Percentiles rank a stretch among this genome's conserved stretches.
phyloP scores from a whole-genome alignment of 2,888 invertebrate species.

The Polylopha cassiicola region DNA sequence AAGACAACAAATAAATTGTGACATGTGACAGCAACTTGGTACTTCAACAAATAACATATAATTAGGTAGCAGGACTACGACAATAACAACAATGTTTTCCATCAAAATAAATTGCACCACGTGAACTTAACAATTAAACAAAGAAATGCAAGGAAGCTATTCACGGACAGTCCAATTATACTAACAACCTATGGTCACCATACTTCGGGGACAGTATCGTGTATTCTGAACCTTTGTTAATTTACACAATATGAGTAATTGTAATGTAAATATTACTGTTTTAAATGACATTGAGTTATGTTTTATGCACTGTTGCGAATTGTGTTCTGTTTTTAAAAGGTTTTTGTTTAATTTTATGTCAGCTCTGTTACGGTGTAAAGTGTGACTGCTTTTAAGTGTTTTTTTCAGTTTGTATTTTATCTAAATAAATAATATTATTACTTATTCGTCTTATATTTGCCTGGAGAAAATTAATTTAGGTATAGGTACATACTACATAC shows the following conservation, averaged over 20 bases:
- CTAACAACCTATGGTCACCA: slow-evolving; percentile 7
- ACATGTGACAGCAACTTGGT: too few species aligned
- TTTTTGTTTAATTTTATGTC: not conserved
- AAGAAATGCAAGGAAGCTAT: not conserved
- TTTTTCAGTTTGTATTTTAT: too few species aligned
- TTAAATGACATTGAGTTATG: slow-evolving; percentile 15
- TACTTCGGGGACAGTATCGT: slow-evolving; percentile 15
- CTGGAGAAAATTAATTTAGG: too few species aligned
- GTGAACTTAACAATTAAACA: too few species aligned
- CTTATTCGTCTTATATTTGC: too few species aligned
- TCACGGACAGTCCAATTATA: not conserved
- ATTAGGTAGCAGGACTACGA: too few species aligned
- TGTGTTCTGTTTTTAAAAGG: slow-evolving; percentile 1
- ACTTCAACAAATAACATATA: too few species aligned
- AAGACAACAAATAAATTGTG: too few species aligned
- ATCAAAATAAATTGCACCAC: too few species aligned
- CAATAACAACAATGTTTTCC: too few species aligned
- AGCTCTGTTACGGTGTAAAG: not conserved
- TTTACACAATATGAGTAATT: slow-evolving; percentile 13
- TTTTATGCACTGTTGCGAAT: slow-evolving; percentile 7
- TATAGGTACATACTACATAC: too few species aligned
- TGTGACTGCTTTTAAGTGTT: slow-evolving; percentile 1
- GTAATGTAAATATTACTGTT: slow-evolving; percentile 21
- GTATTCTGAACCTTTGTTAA: slow-evolving; percentile 12
- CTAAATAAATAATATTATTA: too few species aligned